Conservation (phyloP, 1,140 invertebrate species). For the Portunus trituberculatus region DNA sequence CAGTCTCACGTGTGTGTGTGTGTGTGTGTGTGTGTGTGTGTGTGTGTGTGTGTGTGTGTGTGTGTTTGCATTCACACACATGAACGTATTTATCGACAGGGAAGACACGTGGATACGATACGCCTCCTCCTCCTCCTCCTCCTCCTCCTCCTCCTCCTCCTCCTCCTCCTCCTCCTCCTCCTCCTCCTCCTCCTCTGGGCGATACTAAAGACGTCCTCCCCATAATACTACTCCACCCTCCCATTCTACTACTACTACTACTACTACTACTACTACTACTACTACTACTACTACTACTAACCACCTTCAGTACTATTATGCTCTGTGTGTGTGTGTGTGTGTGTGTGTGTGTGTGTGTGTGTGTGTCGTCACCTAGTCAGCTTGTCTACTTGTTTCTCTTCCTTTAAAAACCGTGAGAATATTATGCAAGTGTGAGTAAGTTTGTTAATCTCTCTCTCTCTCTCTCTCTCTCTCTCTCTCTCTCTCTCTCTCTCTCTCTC, state of each 20-base stretch:
- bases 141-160: slow-evolving; percentile 16
- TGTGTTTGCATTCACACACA: too few species aligned
- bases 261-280: slow-evolving; percentile 48
- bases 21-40: too few species aligned
- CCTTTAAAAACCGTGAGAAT: too few species aligned
- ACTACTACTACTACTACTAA: slow-evolving; percentile 39
- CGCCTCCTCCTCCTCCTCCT: background rate
- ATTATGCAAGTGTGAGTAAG: too few species aligned
- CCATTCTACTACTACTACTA: background rate
- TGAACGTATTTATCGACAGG: background rate
- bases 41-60: too few species aligned
- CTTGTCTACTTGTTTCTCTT: too few species aligned
- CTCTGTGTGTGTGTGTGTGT: too few species aligned
- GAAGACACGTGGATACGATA: background rate
- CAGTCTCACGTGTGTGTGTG: too few species aligned
- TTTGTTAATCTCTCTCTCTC: background rate
- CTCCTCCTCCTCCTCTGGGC: too few species aligned
- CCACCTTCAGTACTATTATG: too few species aligned
- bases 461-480: slow-evolving; percentile 20
- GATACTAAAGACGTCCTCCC: background rate
- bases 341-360: too few species aligned
- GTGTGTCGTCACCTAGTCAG: too few species aligned
- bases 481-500: slow-evolving; percentile 20
- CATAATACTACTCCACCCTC: background rate
- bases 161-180: background rate